Evolutionary conservation across 2,797 vertebrate species (phyloP).

Genomic region (Spheniscus humboldti): DNA sequence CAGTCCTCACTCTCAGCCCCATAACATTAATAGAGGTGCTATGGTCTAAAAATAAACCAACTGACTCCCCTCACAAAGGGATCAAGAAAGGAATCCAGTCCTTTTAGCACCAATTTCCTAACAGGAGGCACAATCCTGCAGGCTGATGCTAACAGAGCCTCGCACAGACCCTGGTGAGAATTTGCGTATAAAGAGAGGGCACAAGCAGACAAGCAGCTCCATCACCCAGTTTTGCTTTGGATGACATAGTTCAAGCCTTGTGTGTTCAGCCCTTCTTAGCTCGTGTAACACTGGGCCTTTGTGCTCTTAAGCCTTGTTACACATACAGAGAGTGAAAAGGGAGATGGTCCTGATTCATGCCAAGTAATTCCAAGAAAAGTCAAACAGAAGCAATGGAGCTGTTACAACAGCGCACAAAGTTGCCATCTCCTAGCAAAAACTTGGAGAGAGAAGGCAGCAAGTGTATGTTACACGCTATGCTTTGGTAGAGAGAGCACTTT

Average conservation of each 20-base stretch:
- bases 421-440: background rate
- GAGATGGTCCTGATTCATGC: background rate
- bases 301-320: background rate
- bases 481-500: background rate
- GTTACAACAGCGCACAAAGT: background rate
- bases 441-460: background rate
- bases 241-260: background rate
- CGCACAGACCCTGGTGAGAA: fast-evolving
- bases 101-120: background rate
- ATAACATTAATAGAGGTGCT: background rate
- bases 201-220: background rate
- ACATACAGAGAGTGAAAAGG: background rate
- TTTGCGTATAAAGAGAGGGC: background rate
- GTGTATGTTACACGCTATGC: fast-evolving
- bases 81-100: background rate
- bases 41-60: background rate
- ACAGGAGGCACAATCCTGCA: fast-evolving
- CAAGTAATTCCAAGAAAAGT: background rate
- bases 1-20: background rate
- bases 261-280: background rate
- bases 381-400: background rate
- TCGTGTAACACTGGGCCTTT: background rate
- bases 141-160: background rate
- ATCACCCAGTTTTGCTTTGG: fast-evolving
- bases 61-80: background rate